Evolutionary conservation across 1,140 invertebrate species (phyloP), one percentile per base, ranked within the genome.

Genomic region (Pomacea maculata): DNA sequence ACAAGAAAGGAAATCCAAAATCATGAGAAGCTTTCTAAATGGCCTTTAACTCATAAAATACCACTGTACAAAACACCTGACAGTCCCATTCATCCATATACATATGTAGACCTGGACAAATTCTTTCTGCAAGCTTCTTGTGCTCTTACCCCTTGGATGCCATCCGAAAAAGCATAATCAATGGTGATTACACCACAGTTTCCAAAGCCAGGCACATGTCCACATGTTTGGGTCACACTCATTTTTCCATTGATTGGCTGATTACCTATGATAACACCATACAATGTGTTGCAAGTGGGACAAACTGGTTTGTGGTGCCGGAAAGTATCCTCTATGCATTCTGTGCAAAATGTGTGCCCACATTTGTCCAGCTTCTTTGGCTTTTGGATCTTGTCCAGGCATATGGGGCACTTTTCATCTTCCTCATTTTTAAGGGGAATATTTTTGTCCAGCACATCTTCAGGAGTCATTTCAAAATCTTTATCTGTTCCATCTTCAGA

Each of bases 251-350:
- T 34, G 12, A 17, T 17, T 61, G 87, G 87, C 80, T 85, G 83
- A 55, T 86, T 88, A 9, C 87, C 87, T 9, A 29, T 74, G 15
- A 84, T 74, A 21, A 82, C 74, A 1, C 85, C 85, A 75, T 86
- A 86, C 72, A 84, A 57, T 14, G 29, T 82, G 45, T 85, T 85
- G 77, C 87, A 88, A 14, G 75, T 79, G 6, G 87, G 85, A 82
- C 87, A 88, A 8, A 78, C 81, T 1, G 84, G 85, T 57, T 83
- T 81, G 64, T 75, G 72, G 64, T 80, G 73, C 19, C 34, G 21
- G 71, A 86, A 84, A 78, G 78, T 75, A 68, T 81, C 54, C 5
- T 82, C 72, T 17, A 86, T 86, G 61, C 85, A 86, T 25, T 80
- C 75, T 21, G 25, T 70, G 71, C 85, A 86, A 67, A 86, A 86